These are phyloP conservation scores for Lycophotia porphyrea DNA, from an alignment of 2,888 invertebrate species.

Conservation along the genomic window DNA sequence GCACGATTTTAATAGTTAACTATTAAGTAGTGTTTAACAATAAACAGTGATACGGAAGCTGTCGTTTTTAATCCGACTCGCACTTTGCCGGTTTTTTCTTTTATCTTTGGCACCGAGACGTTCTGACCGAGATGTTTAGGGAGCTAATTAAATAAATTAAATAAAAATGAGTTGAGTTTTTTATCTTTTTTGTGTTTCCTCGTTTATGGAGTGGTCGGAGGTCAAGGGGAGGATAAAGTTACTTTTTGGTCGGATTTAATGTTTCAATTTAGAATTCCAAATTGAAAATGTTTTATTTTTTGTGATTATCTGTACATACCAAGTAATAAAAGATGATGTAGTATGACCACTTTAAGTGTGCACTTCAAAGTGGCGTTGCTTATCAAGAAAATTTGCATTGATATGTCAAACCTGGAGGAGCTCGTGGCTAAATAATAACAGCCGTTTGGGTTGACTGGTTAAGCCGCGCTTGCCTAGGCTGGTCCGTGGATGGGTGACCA, in stretches of 20 bases:
- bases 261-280: conserved; percentile 39
- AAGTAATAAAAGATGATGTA: not conserved
- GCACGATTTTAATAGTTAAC: not conserved
- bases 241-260: conserved; percentile 37
- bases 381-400: not conserved
- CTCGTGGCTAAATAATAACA: not conserved
- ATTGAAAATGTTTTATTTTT: conserved; percentile 36
- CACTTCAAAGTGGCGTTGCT: not conserved
- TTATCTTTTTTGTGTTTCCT: conserved; percentile 45
- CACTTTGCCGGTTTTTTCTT: conserved; percentile 33
- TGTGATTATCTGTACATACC: conserved; percentile 1
- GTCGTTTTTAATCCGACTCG: not conserved
- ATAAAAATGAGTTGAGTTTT: conserved; percentile 62
- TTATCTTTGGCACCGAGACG: conserved; percentile 61
- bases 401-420: not conserved
- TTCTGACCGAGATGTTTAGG: conserved; percentile 59
- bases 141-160: conserved; percentile 63
- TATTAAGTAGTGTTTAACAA: not conserved
- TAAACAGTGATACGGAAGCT: not conserved
- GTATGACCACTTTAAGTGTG: not conserved
- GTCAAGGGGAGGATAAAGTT: conserved; percentile 45
- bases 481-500: not conserved
- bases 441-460: not conserved
- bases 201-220: conserved; percentile 51
- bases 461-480: not conserved